Evolutionary conservation across 2,888 invertebrate species (phyloP).

Genomic region (Sthenelais limicola): DNA sequence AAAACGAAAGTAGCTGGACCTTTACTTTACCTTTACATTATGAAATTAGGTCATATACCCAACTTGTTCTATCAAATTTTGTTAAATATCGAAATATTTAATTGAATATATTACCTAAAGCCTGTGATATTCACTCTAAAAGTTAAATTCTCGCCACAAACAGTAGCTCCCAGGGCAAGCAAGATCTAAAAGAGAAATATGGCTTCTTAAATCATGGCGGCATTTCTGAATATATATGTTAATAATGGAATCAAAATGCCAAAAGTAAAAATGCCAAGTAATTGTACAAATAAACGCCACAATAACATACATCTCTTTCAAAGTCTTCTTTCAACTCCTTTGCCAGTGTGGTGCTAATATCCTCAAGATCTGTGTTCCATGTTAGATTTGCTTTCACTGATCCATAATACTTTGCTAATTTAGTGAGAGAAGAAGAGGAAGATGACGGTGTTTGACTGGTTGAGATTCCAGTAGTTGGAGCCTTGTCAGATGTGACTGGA

Average conservation of each 20-base stretch:
- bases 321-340: not conserved
- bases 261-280: too few relatives aligned
- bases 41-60: too few relatives aligned
- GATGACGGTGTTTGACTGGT: too few relatives aligned
- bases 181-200: not conserved
- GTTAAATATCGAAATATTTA: too few relatives aligned
- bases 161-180: not conserved
- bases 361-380: not conserved
- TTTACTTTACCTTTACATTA: too few relatives aligned
- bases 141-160: not conserved
- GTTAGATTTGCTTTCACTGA: constrained; percentile 22
- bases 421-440: too few relatives aligned
- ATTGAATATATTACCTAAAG: too few relatives aligned
- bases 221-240: too few relatives aligned
- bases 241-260: too few relatives aligned
- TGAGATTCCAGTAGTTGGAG: too few relatives aligned
- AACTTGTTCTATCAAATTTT: too few relatives aligned
- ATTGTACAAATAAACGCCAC: not conserved
- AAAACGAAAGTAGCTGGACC: too few relatives aligned
- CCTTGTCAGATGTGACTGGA: not conserved
- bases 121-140: constrained; percentile 4
- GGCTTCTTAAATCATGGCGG: not conserved
- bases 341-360: not conserved
- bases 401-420: constrained; percentile 5
- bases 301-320: not conserved